Evolutionary conservation across 2,797 vertebrate genomes (phyloP), one percentile per base, ranked within the genome.

Genomic region (Phalanger gymnotis): DNA sequence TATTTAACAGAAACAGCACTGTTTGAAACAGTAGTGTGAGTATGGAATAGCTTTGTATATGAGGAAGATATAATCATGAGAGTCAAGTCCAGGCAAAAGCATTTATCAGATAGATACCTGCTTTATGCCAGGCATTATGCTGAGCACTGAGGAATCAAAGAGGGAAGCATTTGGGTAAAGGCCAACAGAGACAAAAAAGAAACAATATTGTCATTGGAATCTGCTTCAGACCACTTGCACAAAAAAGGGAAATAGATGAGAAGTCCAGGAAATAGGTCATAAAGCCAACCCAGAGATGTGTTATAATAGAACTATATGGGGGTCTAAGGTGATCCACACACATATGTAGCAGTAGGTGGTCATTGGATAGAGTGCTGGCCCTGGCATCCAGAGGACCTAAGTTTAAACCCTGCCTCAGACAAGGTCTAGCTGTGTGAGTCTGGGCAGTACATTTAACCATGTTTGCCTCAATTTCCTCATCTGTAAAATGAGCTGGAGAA

Each of bases 21-120:
- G 40, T 27, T 95, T 94, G 91, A 13, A 47, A 61, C 31, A 87
- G 51, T 94, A 47, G 6, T 34, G 53, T 95, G 92, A n/a, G 0
- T 2, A 11, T 92, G 14, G 57, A 89, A 93, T 66, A 66, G 13
- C 12, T 13, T 66, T 16, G 61, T 51, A 95, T 52, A 92, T 90
- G 91, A 91, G 95, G 87, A 54, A 93, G 14, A 55, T 94, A n/a
- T 30, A 94, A 91, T 96, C 3, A 3, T 66, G 54, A 94, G 61
- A 92, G 28, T 87, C 94, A 90, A 95, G 95, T 51, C 90, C 34
- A 66, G 95, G 90, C 87, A 58, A 47, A 51, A 90, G 40, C 30
- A 53, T 93, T 55, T 95, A 91, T 13, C 87, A 27, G 96, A 90
- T 90, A 27, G 96, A 90, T 90, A 90, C 13, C 47, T 52, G 4